Conservation (phyloP, 2,888 invertebrate species). For the Leptinotarsa tumamoca region DNA sequence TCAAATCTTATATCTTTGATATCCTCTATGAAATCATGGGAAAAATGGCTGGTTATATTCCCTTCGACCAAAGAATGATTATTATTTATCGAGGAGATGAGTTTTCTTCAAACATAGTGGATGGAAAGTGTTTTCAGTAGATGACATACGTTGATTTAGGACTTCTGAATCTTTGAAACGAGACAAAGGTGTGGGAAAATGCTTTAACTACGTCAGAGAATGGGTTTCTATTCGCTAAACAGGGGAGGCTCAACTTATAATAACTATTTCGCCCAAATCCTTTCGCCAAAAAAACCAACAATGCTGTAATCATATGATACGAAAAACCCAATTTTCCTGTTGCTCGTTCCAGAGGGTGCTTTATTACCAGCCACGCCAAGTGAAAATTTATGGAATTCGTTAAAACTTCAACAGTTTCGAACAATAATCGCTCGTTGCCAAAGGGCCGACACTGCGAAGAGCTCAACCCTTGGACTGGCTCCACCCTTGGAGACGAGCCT, state of each 20-base stretch:
- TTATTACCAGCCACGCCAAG: not conserved
- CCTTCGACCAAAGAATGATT: too few species aligned
- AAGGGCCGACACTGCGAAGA: constrained; percentile 44
- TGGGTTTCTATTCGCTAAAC: too few species aligned
- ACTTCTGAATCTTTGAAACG: too few species aligned
- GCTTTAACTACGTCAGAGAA: not conserved
- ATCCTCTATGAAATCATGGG: too few species aligned
- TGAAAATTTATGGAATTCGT: constrained; percentile 1
- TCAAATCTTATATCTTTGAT: too few species aligned
- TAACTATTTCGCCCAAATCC: not conserved
- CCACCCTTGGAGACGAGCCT: constrained; percentile 57
- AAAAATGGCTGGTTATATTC: too few species aligned
- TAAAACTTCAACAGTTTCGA: constrained; percentile 39
- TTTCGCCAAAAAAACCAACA: not conserved
- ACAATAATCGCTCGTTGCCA: constrained; percentile 36
- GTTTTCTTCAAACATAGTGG: too few species aligned
- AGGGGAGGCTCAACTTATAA: too few species aligned
- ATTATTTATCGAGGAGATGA: too few species aligned
- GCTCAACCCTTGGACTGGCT: constrained; percentile 49
- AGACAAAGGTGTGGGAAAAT: not conserved
- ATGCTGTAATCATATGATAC: not conserved
- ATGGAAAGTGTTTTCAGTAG: too few species aligned
- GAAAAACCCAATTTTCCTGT: constrained; percentile 11
- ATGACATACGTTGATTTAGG: too few species aligned
- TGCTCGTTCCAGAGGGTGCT: constrained; percentile 8